These are phyloP conservation scores for Antedon mediterranea DNA, from an alignment of 53 echinoderm and acorn worm species.

Conservation along the genomic window DNA sequence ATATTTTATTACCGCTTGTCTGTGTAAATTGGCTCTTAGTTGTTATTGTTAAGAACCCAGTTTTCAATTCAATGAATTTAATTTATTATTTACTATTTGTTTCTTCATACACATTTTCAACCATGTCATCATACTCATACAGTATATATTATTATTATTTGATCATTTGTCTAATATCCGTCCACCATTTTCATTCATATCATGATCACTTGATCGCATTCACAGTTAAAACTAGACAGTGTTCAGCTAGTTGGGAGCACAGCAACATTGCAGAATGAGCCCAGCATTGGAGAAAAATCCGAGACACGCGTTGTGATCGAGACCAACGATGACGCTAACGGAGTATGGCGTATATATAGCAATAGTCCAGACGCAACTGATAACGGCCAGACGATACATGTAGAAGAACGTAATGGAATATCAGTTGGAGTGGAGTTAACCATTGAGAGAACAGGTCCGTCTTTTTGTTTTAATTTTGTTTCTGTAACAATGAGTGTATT, in stretches of 20 bases:
- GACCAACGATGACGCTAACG: slow-evolving; percentile 95
- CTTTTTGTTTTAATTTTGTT: too few species aligned
- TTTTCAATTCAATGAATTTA: too few species aligned
- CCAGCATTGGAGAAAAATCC: slow-evolving; percentile 38
- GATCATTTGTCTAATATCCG: neutral
- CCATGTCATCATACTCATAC: neutral
- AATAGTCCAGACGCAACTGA: slow-evolving; percentile 77
- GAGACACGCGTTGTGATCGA: slow-evolving; percentile 53
- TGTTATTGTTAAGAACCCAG: too few species aligned
- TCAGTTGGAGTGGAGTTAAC: slow-evolving; percentile 83
- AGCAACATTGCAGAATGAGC: slow-evolving; percentile 50
- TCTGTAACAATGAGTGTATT: too few species aligned
- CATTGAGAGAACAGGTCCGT: slow-evolving; percentile 74
- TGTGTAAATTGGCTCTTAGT: too few species aligned
- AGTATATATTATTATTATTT: neutral
- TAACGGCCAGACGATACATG: slow-evolving; percentile 40
- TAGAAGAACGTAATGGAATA: slow-evolving; percentile 57
- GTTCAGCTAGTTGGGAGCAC: slow-evolving; percentile 41
- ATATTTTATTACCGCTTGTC: too few species aligned
- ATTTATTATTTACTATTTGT: neutral
- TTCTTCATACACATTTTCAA: neutral
- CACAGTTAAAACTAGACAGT: slow-evolving; percentile 50
- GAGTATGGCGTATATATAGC: slow-evolving; percentile 84
- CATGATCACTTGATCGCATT: slow-evolving; percentile 2
- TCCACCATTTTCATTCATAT: neutral